Conservation (phyloP, 2,797 vertebrate species). For the Pseudochromis fuscus region DNA sequence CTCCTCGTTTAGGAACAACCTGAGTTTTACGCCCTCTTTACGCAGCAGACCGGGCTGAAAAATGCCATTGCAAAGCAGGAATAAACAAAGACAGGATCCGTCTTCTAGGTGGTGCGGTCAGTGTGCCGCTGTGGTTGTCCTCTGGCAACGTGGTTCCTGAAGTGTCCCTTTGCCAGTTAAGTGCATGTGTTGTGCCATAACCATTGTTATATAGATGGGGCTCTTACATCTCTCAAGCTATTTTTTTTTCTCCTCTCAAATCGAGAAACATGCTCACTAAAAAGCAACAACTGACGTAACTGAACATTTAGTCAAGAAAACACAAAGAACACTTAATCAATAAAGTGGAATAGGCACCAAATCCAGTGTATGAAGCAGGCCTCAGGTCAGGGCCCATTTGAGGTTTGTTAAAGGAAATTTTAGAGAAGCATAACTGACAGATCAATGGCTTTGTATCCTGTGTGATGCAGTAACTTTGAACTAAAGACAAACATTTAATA, state of each 20-base stretch:
- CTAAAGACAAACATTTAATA: neutral
- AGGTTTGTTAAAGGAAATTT: neutral
- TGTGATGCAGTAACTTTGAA: neutral
- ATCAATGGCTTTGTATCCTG: neutral
- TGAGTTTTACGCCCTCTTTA: constrained; percentile 30
- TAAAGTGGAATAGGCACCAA: neutral
- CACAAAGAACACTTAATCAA: constrained; percentile 27
- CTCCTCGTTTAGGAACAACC: constrained; percentile 31
- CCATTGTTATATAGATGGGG: constrained; percentile 21
- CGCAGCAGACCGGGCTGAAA: constrained; percentile 18
- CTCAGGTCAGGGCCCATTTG: neutral
- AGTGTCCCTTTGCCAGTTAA: constrained; percentile 29
- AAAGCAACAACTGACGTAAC: constrained; percentile 11
- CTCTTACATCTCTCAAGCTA: neutral
- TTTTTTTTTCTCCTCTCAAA: neutral
- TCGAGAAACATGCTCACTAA: neutral
- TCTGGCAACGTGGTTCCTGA: constrained; percentile 10
- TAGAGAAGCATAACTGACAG: constrained; percentile 2
- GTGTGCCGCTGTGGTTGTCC: neutral
- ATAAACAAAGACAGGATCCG: constrained; percentile 9
- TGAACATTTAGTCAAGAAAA: constrained; percentile 32
- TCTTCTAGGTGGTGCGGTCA: constrained; percentile 4
- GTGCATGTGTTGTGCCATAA: constrained; percentile 36
- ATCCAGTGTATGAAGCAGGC: neutral
- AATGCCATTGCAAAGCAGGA: constrained; percentile 16